A percentile compares a stretch with the other conserved stretches of the same genome.
phyloP scores from a whole-genome alignment of 2,888 invertebrate genomes.

The Zootermopsis nevadensis region DNA sequence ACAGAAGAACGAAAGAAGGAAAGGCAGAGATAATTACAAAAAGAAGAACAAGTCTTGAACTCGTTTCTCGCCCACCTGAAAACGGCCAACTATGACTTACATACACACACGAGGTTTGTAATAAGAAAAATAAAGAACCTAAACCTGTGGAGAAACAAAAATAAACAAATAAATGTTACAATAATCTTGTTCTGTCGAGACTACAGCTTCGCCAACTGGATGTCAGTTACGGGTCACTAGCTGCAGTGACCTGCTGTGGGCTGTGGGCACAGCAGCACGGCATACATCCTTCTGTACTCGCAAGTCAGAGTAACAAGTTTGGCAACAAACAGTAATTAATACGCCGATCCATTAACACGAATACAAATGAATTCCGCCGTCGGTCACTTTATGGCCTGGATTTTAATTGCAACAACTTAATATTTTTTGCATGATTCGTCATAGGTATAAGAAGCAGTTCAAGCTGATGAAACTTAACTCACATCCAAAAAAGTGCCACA shows the following conservation, averaged over 20 bases:
- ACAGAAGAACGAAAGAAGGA: neutral
- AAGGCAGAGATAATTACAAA: slow-evolving; percentile 36
- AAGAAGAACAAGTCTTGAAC: slow-evolving; percentile 30
- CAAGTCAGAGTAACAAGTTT: neutral
- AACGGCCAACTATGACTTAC: slow-evolving; percentile 30
- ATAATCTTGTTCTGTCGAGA: slow-evolving; percentile 39
- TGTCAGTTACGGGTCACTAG: slow-evolving; percentile 41
- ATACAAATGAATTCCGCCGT: neutral
- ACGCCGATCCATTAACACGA: neutral
- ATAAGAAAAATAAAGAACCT: slow-evolving; percentile 14
- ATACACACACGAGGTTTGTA: slow-evolving; percentile 15
- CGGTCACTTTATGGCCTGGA: neutral
- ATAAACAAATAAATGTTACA: slow-evolving; percentile 40
- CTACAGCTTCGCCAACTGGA: slow-evolving; percentile 32
- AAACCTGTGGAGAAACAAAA: slow-evolving; percentile 18
- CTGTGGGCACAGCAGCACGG: neutral
- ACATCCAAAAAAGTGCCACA: neutral
- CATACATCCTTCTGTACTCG: neutral
- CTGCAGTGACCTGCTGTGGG: neutral
- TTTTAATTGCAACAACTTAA: neutral
- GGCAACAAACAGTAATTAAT: neutral
- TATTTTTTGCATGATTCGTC: neutral
- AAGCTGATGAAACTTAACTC: neutral
- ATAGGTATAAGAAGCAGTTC: neutral
- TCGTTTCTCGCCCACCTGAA: slow-evolving; percentile 39